phyloP scores from a whole-genome alignment of 2,888 invertebrate genomes.

The Hymenopus coronatus region DNA sequence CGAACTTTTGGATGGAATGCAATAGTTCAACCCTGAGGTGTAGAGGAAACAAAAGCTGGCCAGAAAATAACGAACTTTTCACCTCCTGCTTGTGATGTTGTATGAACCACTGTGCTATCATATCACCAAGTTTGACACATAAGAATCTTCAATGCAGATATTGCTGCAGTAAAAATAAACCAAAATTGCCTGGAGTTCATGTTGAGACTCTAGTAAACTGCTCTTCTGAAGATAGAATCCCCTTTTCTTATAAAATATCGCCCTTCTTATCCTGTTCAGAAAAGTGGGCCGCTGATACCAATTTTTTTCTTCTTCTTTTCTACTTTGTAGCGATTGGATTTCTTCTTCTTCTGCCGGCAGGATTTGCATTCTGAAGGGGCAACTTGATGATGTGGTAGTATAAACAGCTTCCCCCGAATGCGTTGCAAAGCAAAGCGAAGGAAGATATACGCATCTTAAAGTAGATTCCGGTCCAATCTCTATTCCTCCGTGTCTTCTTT shows the following conservation, averaged over 20 bases:
- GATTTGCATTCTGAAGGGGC: slow-evolving; percentile 13
- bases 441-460: slow-evolving; percentile 23
- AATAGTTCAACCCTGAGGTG: too few relatives aligned
- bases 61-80: too few relatives aligned
- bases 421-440: neutral
- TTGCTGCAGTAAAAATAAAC: neutral
- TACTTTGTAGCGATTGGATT: neutral
- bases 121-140: neutral
- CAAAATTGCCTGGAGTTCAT: neutral
- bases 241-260: slow-evolving; percentile 7
- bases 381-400: slow-evolving; percentile 28
- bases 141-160: neutral
- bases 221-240: neutral
- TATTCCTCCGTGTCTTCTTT: neutral
- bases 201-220: neutral
- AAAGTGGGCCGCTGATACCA: slow-evolving; percentile 1
- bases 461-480: slow-evolving; percentile 31
- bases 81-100: too few relatives aligned
- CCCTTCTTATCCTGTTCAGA: neutral
- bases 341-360: neutral
- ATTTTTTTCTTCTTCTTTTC: neutral
- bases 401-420: neutral
- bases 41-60: too few relatives aligned
- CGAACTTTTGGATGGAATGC: too few relatives aligned
- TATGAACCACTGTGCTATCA: too few relatives aligned